phyloP scores from a whole-genome alignment of 1,140 invertebrate genomes.

The Nasonia giraulti region DNA sequence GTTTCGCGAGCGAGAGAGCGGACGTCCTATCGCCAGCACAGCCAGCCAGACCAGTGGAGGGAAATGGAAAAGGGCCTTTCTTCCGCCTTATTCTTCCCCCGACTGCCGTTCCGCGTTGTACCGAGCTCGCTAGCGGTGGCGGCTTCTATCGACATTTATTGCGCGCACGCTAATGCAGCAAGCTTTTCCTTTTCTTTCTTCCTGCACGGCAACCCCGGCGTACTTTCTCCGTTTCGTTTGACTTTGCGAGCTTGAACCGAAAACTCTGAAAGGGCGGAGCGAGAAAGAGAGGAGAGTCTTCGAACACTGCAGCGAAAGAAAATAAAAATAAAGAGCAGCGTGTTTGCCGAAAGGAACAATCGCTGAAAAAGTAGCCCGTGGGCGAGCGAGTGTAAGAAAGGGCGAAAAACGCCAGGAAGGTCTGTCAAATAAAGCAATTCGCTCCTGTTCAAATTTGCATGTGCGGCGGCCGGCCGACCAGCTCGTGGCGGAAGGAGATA shows the following conservation, averaged over 20 bases:
- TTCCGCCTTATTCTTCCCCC: constrained; percentile 27
- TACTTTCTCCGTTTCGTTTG: not conserved
- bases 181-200: constrained; percentile 16
- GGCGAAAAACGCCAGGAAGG: not conserved
- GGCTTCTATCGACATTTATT: constrained; percentile 57
- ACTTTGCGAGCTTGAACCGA: not conserved
- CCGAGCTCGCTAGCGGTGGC: constrained; percentile 35
- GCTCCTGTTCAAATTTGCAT: constrained; percentile 41
- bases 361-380: not conserved
- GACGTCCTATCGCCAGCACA: constrained; percentile 47
- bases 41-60: not conserved
- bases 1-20: constrained; percentile 26
- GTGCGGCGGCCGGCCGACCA: not conserved
- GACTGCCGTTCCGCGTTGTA: not conserved
- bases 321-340: not conserved
- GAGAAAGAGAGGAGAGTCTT: not conserved
- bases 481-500: constrained; percentile 35
- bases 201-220: not conserved
- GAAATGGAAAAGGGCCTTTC: constrained; percentile 11
- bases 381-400: not conserved
- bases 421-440: constrained; percentile 7
- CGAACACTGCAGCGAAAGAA: not conserved
- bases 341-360: not conserved
- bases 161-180: constrained; percentile 4
- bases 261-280: not conserved